phyloP scores from a whole-genome alignment of 2,888 invertebrate genomes.

The Bugulina stolonifera region DNA sequence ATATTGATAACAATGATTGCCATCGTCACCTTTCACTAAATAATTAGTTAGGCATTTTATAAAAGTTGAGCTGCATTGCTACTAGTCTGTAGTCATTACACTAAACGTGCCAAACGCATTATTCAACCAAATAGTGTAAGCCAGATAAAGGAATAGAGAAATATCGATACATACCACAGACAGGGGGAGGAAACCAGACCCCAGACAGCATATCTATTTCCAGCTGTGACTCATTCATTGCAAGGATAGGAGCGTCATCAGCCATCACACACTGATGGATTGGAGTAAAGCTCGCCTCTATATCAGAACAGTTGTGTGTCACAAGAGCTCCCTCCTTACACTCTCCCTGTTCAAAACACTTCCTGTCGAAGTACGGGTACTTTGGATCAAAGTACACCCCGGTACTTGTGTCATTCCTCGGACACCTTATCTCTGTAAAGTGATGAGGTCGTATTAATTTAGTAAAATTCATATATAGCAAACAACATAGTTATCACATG shows the following conservation, averaged over 20 bases:
- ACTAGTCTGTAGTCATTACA: no score
- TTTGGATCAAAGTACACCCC: background rate
- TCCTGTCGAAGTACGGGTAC: constrained; percentile 10
- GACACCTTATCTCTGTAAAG: constrained; percentile 1
- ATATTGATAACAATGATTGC: no score
- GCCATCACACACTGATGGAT: background rate
- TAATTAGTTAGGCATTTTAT: no score
- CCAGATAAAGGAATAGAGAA: background rate
- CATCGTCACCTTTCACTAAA: no score
- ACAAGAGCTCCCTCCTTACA: background rate
- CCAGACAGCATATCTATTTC: background rate
- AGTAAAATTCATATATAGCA: no score
- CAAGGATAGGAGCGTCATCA: background rate
- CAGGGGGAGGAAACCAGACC: constrained; percentile 2
- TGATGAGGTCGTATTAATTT: no score
- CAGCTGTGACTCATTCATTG: background rate
- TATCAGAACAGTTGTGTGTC: background rate
- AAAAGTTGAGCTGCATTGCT: no score
- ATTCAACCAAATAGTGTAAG: background rate
- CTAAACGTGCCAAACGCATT: no score
- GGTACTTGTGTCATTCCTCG: constrained; percentile 12
- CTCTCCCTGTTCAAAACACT: background rate
- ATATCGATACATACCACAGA: background rate
- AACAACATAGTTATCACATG: no score
- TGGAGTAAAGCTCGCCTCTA: background rate